These are phyloP conservation scores for Nycticryphes semicollaris DNA, from an alignment of 2,113 vertebrate species.

Conservation along the genomic window DNA sequence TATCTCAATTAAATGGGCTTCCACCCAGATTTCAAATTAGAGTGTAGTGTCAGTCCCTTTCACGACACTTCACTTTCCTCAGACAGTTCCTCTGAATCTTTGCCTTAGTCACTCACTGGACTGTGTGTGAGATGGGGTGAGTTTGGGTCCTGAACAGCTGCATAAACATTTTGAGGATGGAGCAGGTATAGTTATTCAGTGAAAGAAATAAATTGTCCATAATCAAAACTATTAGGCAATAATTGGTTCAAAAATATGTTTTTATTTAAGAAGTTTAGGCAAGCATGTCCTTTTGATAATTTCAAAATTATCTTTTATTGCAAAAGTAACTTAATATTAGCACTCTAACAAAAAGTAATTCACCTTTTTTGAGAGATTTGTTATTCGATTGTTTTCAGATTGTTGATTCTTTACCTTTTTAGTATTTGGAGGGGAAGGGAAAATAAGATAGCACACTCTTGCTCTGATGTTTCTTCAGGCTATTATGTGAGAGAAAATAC, in stretches of 20 bases:
- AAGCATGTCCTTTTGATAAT: not conserved
- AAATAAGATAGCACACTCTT: not conserved
- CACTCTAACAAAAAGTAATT: not conserved
- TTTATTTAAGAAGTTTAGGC: not conserved
- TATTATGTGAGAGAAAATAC: not conserved
- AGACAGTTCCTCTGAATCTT: not conserved
- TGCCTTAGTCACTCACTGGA: not conserved
- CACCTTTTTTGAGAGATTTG: not conserved
- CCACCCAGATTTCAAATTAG: not conserved
- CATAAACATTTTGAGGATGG: not conserved
- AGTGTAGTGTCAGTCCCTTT: fast-evolving
- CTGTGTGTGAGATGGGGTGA: fast-evolving
- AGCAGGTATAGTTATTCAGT: not conserved
- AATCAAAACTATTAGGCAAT: not conserved
- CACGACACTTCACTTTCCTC: not conserved
- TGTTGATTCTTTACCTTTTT: not conserved
- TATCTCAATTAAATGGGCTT: not conserved
- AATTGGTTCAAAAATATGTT: not conserved
- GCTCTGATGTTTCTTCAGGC: not conserved
- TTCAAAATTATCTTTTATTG: not conserved
- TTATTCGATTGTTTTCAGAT: not conserved
- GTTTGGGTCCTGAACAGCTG: not conserved
- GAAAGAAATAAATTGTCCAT: not conserved
- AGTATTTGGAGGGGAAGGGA: not conserved
- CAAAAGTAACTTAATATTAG: not conserved